These are phyloP conservation scores for Chlorodrepanis virens DNA, from an alignment of 2,113 vertebrate genomes.

Conservation along the genomic window DNA sequence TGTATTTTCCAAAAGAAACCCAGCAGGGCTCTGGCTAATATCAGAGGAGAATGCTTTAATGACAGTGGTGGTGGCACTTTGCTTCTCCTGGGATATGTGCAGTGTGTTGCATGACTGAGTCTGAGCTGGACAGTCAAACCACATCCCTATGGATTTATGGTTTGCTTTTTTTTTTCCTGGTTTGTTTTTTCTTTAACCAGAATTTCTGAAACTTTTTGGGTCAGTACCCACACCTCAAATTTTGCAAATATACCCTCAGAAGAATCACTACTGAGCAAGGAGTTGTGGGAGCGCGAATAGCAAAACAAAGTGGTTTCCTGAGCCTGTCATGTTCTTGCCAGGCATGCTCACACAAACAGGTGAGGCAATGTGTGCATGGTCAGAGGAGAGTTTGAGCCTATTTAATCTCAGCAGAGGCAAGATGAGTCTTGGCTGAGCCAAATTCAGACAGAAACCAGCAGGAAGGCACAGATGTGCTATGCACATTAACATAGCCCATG, in stretches of 20 bases:
- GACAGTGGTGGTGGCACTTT: neutral
- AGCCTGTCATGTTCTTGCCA: neutral
- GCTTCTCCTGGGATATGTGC: neutral
- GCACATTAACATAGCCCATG: neutral
- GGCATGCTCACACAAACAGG: rapidly evolving
- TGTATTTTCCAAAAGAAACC: neutral
- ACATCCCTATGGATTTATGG: neutral
- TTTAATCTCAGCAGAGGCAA: neutral
- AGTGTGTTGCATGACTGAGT: neutral
- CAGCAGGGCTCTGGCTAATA: constrained; percentile 2
- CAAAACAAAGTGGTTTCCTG: neutral
- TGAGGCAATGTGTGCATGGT: neutral
- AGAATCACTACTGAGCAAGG: neutral
- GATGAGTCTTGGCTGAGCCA: neutral
- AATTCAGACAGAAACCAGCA: neutral
- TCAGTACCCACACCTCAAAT: neutral
- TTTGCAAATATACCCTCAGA: neutral
- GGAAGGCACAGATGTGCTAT: neutral
- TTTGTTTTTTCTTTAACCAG: neutral
- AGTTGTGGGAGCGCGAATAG: neutral
- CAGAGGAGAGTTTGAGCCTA: neutral
- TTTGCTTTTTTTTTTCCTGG: rapidly evolving
- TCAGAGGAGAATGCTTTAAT: neutral
- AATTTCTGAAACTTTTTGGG: neutral
- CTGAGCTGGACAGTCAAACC: neutral